Conservation (phyloP, 2,888 invertebrate genomes). For the Acronicta aceris region DNA sequence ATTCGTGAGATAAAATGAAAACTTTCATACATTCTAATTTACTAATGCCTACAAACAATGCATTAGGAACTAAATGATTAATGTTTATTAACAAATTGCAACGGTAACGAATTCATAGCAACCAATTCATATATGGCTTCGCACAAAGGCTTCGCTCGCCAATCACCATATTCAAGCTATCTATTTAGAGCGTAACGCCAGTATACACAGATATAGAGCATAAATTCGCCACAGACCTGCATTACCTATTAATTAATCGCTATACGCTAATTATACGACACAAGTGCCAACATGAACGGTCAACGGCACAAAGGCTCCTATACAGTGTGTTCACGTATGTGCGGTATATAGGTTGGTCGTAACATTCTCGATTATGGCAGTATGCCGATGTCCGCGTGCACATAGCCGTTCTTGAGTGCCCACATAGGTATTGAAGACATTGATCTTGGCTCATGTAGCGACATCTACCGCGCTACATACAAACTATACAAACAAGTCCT, state of each 20-base stretch:
- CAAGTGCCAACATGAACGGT: conserved; percentile 77
- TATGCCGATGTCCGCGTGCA: conserved; percentile 58
- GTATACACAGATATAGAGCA: conserved; percentile 55
- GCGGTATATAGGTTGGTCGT: conserved; percentile 36
- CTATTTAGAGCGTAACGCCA: conserved; percentile 45
- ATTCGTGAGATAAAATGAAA: no score
- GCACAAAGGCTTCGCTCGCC: conserved; percentile 47
- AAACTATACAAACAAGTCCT: no score
- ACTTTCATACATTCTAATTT: conserved; percentile 22
- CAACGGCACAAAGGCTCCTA: conserved; percentile 74
- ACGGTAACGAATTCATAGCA: conserved; percentile 43
- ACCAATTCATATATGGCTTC: conserved; percentile 44
- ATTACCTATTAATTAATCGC: conserved; percentile 86
- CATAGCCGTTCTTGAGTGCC: conserved; percentile 71
- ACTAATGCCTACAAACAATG: conserved; percentile 23
- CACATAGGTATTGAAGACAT: conserved; percentile 76
- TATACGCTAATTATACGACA: conserved; percentile 84
- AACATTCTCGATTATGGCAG: conserved; percentile 67
- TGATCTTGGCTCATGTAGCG: conserved; percentile 82
- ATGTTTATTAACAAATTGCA: conserved; percentile 49
- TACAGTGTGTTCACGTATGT: conserved; percentile 47
- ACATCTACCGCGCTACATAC: no score
- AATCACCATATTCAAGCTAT: conserved; percentile 56
- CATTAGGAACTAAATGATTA: conserved; percentile 41
- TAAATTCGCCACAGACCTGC: conserved; percentile 72